Percentiles rank a stretch among this genome's conserved stretches.
These are phyloP conservation scores for Crotalus viridis DNA, from an alignment of 2,113 vertebrate species.

Conservation along the genomic window DNA sequence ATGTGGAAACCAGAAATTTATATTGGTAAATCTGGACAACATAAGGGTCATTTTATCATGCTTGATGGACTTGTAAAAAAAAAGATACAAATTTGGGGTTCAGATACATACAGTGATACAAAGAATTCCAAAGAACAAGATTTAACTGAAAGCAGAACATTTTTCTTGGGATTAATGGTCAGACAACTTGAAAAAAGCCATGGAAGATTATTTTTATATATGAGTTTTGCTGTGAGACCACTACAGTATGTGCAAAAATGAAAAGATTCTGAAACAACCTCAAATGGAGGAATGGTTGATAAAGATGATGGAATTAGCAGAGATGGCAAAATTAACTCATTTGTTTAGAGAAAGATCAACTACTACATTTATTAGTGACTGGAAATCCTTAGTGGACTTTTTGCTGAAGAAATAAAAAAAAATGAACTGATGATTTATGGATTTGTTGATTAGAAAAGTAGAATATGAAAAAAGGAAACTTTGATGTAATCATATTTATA, in stretches of 20 bases:
- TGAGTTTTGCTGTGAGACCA: background rate
- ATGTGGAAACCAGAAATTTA: background rate
- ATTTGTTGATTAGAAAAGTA: background rate
- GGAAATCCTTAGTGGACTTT: background rate
- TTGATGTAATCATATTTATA: background rate
- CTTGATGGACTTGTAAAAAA: background rate
- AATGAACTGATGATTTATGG: background rate
- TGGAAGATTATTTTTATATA: background rate
- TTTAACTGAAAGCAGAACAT: background rate
- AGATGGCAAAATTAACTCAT: background rate
- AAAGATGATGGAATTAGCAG: background rate
- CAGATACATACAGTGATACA: background rate
- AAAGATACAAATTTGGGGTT: background rate
- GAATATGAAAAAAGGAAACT: background rate
- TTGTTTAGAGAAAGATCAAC: background rate
- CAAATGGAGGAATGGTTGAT: background rate
- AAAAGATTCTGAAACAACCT: background rate
- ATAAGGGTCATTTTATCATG: background rate
- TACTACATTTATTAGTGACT: background rate
- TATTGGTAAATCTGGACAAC: background rate
- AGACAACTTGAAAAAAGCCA: background rate
- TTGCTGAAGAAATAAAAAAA: background rate
- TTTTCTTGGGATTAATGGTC: background rate
- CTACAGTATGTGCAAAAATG: background rate
- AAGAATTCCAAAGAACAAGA: background rate